phyloP scores from a whole-genome alignment of 2,113 vertebrate species.

The Lepidothrix coronata region DNA sequence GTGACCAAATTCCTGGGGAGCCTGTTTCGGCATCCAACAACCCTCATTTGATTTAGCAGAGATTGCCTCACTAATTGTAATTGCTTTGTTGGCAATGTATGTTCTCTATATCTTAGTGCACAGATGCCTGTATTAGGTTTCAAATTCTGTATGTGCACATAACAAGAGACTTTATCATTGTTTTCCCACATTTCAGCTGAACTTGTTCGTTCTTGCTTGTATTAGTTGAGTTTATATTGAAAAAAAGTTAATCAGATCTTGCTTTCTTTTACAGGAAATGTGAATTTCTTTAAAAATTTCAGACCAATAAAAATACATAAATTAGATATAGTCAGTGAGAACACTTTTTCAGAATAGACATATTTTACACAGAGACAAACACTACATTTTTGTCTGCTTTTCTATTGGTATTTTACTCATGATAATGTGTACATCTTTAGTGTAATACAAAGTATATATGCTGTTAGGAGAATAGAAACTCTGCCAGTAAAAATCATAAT shows the following conservation, averaged over 20 bases:
- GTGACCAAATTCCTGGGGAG: not conserved
- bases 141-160: not conserved
- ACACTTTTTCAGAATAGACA: not conserved
- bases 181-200: not conserved
- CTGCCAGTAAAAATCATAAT: constrained; percentile 27
- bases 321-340: not conserved
- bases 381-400: not conserved
- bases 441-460: not conserved
- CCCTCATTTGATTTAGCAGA: not conserved
- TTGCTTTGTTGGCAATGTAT: not conserved
- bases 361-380: not conserved
- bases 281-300: not conserved
- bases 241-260: constrained; percentile 1
- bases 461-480: constrained; percentile 16
- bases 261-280: not conserved
- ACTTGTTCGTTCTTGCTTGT: not conserved
- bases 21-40: not conserved
- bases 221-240: not conserved
- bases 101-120: not conserved
- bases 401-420: not conserved
- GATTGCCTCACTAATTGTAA: not conserved
- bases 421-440: not conserved
- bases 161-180: not conserved
- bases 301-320: not conserved
- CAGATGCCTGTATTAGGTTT: not conserved